These are phyloP conservation scores for Auanema sp. DNA, from an alignment of 2,888 invertebrate species.

Conservation along the genomic window DNA sequence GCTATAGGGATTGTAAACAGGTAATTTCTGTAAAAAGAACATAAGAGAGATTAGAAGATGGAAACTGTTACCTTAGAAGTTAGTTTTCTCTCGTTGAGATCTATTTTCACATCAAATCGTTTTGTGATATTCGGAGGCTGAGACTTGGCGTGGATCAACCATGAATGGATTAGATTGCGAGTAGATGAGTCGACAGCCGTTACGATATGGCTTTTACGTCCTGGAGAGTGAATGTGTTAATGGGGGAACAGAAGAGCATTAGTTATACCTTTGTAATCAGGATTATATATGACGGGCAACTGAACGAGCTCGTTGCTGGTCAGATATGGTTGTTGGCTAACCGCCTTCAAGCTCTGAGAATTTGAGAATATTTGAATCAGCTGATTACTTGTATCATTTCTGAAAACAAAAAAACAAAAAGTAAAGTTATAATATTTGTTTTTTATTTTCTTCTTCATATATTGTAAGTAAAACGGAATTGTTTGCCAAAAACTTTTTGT, in stretches of 20 bases:
- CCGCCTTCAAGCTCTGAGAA: background rate
- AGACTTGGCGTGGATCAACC: conserved; percentile 17
- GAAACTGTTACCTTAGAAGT: conserved; percentile 15
- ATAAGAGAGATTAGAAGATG: background rate
- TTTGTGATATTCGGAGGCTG: conserved; percentile 16
- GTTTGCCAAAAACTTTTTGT: background rate
- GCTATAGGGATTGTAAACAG: conserved; percentile 33
- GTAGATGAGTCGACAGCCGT: conserved; percentile 15
- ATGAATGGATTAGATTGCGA: conserved; percentile 14
- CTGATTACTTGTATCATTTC: conserved; percentile 18
- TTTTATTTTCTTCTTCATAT: background rate
- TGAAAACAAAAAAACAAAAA: conserved; percentile 13
- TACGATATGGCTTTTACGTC: background rate
- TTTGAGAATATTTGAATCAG: conserved; percentile 11
- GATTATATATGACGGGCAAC: conserved; percentile 20
- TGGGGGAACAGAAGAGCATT: background rate
- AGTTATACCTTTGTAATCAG: conserved; percentile 10
- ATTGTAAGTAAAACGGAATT: background rate
- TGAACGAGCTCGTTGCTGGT: conserved; percentile 21
- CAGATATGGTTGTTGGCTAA: conserved; percentile 21
- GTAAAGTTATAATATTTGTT: background rate
- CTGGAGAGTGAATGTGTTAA: background rate
- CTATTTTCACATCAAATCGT: conserved; percentile 17
- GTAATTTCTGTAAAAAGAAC: conserved; percentile 24
- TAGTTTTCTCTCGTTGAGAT: conserved; percentile 8